Conservation (phyloP, 2,113 vertebrate genomes). For the Micronycteris hirsuta region DNA sequence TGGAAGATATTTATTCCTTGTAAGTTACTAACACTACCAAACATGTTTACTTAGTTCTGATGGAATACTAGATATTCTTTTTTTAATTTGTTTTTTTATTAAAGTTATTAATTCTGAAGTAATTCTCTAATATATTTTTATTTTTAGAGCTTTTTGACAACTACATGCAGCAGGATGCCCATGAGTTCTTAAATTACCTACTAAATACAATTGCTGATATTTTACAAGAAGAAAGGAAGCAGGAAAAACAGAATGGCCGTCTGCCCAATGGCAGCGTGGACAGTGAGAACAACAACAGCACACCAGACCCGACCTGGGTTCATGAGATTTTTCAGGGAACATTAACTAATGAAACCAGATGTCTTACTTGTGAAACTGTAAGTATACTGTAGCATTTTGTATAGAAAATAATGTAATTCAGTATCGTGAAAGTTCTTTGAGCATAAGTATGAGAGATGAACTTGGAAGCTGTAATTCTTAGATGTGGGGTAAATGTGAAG, state of each 20-base stretch:
- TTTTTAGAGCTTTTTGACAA: slow-evolving; percentile 96
- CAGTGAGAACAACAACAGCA: slow-evolving; percentile 80
- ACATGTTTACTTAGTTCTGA: not conserved
- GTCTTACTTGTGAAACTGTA: slow-evolving; percentile 90
- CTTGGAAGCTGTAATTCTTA: not conserved
- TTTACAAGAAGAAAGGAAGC: slow-evolving; percentile 95
- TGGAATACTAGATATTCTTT: not conserved
- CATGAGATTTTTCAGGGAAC: slow-evolving; percentile 91
- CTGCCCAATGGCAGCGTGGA: slow-evolving; percentile 85
- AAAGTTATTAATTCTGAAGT: not conserved
- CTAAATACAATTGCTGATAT: slow-evolving; percentile 98
- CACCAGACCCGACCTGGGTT: slow-evolving; percentile 86
- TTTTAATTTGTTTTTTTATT: not conserved
- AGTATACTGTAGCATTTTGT: slow-evolving; percentile 57
- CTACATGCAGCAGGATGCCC: slow-evolving; percentile 99
- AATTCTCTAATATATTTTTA: slow-evolving; percentile 15
- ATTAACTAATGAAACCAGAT: slow-evolving; percentile 88
- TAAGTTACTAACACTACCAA: not conserved
- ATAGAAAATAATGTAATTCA: not conserved
- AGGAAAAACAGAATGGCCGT: slow-evolving; percentile 97
- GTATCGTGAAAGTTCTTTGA: not conserved
- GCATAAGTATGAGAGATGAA: not conserved
- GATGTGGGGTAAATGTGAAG: not conserved
- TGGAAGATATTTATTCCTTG: not conserved
- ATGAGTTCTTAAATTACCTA: slow-evolving; percentile 98